Base-by-base conservation (phyloP, 2,888 invertebrate genomes). In the Gastracanthus pulcherrimus region DNA sequence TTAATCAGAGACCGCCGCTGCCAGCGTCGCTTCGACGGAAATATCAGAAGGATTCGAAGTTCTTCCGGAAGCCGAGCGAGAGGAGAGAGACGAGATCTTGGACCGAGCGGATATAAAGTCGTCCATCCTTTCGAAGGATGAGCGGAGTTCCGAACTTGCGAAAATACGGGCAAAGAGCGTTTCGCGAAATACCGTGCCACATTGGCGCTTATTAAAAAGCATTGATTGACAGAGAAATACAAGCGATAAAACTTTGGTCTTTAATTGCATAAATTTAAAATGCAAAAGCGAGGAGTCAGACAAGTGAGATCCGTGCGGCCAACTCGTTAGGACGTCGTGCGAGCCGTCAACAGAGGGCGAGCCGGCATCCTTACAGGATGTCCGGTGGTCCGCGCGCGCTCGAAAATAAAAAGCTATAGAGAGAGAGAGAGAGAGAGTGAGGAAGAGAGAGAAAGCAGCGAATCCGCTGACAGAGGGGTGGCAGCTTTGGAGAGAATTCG, bases 1-100 rank as follows among this genome's bases (percentile, higher is more conserved):
- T 90, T 90, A 90, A 90, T 90, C 90, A 90, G 89, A 89, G 88
- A 84, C 87, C 88, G 62, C 62, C 19, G 23, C 16, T 16, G 87
- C 86, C 55, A 26, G 85, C 72, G 86, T 86, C 87, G 87, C 87
- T 79, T 76, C 79, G 82, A 82, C 78, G 87, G 87, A 84, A 88
- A 88, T 86, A 86, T 86, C 86, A 87, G 87, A 86, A 87, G 87
- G 87, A 88, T 89, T 88, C 87, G 87, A 87, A 85, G 84, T 85
- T 85, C 85, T 86, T 78, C 83, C 86, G 76, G 74, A 79, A 79
- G 77, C 67, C 48, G 48, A 4, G 29, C 45, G 71, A 60, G 26
- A 9, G 58, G 34, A 36, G 11, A 11, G 7, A 26, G 58, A 19
- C 34, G 31, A 48, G 69, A 78, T 70, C 78, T 48, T 64, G 78